These are phyloP conservation scores for Hypselothyrea guttata DNA, from an alignment of 2,888 invertebrate genomes.

Conservation along the genomic window DNA sequence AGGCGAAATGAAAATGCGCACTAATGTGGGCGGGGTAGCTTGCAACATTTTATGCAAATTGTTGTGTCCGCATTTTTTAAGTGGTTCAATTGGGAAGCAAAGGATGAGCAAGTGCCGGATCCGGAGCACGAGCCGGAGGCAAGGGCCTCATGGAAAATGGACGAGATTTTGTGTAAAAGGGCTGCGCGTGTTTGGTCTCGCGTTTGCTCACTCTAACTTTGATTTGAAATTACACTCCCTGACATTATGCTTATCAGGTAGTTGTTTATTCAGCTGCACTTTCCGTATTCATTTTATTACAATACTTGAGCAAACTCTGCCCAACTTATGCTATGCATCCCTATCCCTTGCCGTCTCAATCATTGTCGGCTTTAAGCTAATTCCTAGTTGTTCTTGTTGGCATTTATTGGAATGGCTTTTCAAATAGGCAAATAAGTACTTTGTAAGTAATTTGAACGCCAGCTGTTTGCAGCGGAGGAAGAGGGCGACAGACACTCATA, in stretches of 20 bases:
- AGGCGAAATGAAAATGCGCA: slow-evolving; percentile 20
- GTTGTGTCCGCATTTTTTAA: slow-evolving; percentile 35
- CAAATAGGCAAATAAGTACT: slow-evolving; percentile 75
- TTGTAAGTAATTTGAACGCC: slow-evolving; percentile 69
- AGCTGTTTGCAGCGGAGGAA: slow-evolving; percentile 27
- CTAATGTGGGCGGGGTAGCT: slow-evolving; percentile 27
- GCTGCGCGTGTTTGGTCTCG: slow-evolving; percentile 10
- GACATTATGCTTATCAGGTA: slow-evolving; percentile 62
- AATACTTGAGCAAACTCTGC: slow-evolving; percentile 35
- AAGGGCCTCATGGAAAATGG: slow-evolving; percentile 6
- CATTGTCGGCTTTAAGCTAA: slow-evolving; percentile 30
- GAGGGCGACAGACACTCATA: slow-evolving; percentile 44
- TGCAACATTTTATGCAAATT: slow-evolving; percentile 69
- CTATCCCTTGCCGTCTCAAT: background rate
- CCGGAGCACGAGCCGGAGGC: background rate
- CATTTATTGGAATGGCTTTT: slow-evolving; percentile 67
- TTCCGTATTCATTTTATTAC: slow-evolving; percentile 63
- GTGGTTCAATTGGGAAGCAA: slow-evolving; percentile 19
- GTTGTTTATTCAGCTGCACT: slow-evolving; percentile 70
- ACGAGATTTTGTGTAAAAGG: slow-evolving; percentile 41
- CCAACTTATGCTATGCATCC: background rate
- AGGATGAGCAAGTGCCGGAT: background rate
- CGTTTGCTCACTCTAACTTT: background rate
- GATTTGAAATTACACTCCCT: background rate
- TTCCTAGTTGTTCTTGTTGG: slow-evolving; percentile 23